Base-by-base conservation (phyloP, 1,140 invertebrate species). In the Dreissena polymorpha region DNA sequence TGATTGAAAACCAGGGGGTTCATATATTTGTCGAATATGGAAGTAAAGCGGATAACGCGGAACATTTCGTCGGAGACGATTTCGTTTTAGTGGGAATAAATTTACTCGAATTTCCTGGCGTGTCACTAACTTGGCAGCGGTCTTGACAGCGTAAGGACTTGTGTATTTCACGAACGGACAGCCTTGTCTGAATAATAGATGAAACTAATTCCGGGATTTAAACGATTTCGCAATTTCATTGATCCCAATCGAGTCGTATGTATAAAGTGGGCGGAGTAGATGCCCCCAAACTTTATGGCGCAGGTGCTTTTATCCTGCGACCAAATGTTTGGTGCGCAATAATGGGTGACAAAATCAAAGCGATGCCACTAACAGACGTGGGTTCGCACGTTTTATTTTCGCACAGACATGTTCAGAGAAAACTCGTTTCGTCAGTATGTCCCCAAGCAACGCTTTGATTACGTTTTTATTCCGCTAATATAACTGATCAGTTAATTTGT, bases 121-220 rank as follows among this genome's bases (percentile, higher is more conserved):
- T 25, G 49, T 80, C 64, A 1, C 39, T 60, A 23, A 49, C 60
- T 69, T 64, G 50, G 50, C 67, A 80, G 25, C 51, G 39, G 16
- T 27, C 21, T 21, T 72, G 78, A 80, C 78, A 80, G 53, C 50
- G 64, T 72, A 51, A 51, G 68, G 55, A 57, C 70, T 49, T 51
- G n/a, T 49, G 23, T 13, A 16, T 80, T 72, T 60, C 55, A 53
- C 49, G 72, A 71, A 57, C 51, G 18, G 76, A 53, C 65, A 78
- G 67, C 68, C 14, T n/a, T 50, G 72, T 71, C 71, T 80, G 70
- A 80, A 80, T 80, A 80, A 72, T 80, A 80, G 63, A 80, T 80
- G 78, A 78, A 50, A 39, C 76, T 27, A 50, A 68, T 12, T 51
- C 50, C 23, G 63, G 51, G 39, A 5, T 64, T 76, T 21, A 76